Base-by-base conservation (phyloP, 2,888 invertebrate genomes). In the Ochropleura leucogaster region DNA sequence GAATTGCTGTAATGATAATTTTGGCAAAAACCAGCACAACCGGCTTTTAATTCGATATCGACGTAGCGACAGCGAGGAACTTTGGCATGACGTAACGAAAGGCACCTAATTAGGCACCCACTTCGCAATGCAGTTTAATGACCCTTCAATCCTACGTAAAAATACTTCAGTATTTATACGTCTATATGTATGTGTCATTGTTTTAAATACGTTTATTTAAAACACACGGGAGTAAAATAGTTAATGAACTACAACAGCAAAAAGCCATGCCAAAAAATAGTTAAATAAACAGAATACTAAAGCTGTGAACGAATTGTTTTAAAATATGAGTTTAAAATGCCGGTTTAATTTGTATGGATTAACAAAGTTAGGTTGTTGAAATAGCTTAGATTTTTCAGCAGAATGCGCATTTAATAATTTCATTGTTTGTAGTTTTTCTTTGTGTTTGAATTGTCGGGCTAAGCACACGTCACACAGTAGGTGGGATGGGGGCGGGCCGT, bases 41-140 rank as follows among this genome's bases (percentile, higher is more conserved):
- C 69, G 67, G 75, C 55, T 83, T 73, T 71, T 67, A 83, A 72
- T 80, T 77, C 77, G 66, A 77, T 83, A 80, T 80, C 80, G 77
- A 80, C 79, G 47, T 73, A 77, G 71, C 83, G 75, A 77, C 77
- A 69, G 62, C 78, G 46, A 74, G 70, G 53, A 72, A 78, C 76
- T 72, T 75, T 20, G 66, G 72, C 68, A 68, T 82, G 74, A 77
- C 73, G 72, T 77, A 76, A 82, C 68, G 69, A 77, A 81, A 75
- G 66, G 53, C 51, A 55, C 75, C 63, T 77, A 84, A 84, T 85
- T 84, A 85, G 80, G 77, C 84, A 87, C 69, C 74, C 68, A 82
- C 79, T 74, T 80, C 69, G 79, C 64, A 80, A 68, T 79, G 67
- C 30, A 74, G 85, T 78, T 69, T 74, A 87, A 76, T 85, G 83